Percentiles rank a stretch among this genome's conserved stretches.
These are phyloP conservation scores for Sesamia inferens DNA, from an alignment of 2,888 invertebrate genomes.

Conservation along the genomic window DNA sequence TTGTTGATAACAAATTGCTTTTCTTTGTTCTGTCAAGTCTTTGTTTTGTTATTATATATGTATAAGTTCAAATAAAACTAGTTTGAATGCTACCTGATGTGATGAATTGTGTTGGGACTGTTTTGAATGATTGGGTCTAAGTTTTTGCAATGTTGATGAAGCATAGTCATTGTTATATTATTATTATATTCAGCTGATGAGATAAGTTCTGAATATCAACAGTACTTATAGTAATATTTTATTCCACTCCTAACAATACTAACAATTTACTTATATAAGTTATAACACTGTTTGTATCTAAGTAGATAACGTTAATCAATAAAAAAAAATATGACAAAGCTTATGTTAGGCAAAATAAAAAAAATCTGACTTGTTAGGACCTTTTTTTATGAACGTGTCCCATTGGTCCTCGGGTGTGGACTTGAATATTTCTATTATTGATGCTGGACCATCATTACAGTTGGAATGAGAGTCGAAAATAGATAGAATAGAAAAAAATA, in stretches of 20 bases:
- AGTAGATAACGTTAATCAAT: neutral
- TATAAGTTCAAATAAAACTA: constrained; percentile 69
- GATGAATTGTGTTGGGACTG: constrained; percentile 52
- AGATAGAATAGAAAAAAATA: neutral
- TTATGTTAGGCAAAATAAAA: neutral
- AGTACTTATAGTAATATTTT: neutral
- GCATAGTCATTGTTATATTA: constrained; percentile 16
- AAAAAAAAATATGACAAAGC: neutral
- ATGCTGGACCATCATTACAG: neutral
- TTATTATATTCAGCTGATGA: neutral
- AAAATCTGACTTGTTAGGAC: too few species aligned
- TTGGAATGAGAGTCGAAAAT: neutral
- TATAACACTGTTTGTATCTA: neutral
- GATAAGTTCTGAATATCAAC: too few species aligned
- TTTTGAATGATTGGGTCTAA: constrained; percentile 40
- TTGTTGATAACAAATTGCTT: constrained; percentile 88
- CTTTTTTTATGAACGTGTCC: neutral
- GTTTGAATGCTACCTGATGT: constrained; percentile 54
- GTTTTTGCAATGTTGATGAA: constrained; percentile 46
- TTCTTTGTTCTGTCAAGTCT: constrained; percentile 84
- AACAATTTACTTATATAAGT: neutral
- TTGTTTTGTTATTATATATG: constrained; percentile 75
- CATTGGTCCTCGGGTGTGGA: fast-evolving
- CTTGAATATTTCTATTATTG: neutral
- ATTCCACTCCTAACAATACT: neutral